Evolutionary conservation across 2,113 vertebrate genomes (phyloP), one percentile per base, ranked within the genome.

Genomic region (Paralichthys olivaceus): DNA sequence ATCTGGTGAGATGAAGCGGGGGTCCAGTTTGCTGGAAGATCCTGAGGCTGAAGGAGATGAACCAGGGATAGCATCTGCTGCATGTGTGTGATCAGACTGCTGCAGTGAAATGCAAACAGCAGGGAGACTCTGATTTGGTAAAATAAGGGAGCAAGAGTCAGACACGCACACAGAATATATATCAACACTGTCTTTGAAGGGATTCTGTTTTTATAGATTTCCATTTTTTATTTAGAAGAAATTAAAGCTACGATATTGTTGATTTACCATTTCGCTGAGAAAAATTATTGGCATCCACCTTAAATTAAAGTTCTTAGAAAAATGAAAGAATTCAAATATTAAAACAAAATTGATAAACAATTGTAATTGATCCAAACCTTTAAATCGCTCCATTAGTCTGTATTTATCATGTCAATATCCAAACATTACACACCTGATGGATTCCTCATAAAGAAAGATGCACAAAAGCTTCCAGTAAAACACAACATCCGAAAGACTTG

Each of bases 1-100:
- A 79, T 85, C 75, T 76, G 81, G 83, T 65, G 89, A 85, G 87
- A 84, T 84, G 90, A 88, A 85, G 84, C 76, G 59, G n/a, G 66
- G 2, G 77, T 20, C 78, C 80, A 57, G 79, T 79, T 65, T 76
- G 70, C 40, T 56, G 75, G 58, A 71, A 78, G 69, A 57, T 81
- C 86, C 79, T 23, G 51, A 59, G 72, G 75, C 69, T 83, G 79
- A 76, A 78, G 49, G 53, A 69, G 69, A 75, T 66, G 61, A 80
- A 75, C 56, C 69, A 23, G 69, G 75, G 68, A 59, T 22, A 66
- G 72, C 66, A 69, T 54, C 37, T 60, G 66, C 70, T 85, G 85
- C 85, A 76, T 80, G 67, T 51, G 49, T 49, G 13, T 22, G 65
- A 81, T 84, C 75, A 79, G 71, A 78, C 79, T 14, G 61, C 63